Conservation (phyloP, 2,113 vertebrate genomes). For the Ciconia boyciana region DNA sequence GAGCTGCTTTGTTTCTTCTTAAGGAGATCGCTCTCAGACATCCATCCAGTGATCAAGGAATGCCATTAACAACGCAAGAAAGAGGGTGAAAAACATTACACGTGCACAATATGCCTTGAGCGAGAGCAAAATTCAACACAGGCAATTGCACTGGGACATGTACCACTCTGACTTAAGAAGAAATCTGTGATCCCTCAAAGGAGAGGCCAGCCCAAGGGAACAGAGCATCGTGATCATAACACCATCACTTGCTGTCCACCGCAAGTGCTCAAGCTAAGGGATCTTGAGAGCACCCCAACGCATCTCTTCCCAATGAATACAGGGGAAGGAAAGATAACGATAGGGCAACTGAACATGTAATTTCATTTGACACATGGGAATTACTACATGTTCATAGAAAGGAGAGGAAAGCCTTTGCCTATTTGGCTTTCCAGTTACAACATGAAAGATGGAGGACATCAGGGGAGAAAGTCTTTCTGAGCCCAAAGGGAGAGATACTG, state of each 20-base stretch:
- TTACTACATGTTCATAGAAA: background rate
- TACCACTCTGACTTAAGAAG: background rate
- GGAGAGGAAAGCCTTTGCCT: background rate
- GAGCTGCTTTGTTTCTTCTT: background rate
- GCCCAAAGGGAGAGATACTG: background rate
- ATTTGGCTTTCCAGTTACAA: background rate
- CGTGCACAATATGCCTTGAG: background rate
- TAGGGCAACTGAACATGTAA: background rate
- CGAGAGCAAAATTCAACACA: background rate
- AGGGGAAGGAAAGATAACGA: background rate
- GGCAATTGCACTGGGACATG: background rate
- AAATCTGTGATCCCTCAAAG: background rate
- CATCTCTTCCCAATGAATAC: background rate
- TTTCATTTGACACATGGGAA: background rate
- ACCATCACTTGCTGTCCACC: background rate
- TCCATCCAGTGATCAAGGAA: background rate
- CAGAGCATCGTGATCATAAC: accelerated
- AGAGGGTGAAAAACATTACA: background rate
- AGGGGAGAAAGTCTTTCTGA: background rate
- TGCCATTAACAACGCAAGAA: background rate
- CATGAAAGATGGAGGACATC: background rate
- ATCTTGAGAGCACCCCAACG: background rate
- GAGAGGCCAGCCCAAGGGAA: background rate
- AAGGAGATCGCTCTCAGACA: background rate
- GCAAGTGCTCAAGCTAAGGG: background rate